Percentiles rank a stretch among this genome's conserved stretches.
These are phyloP conservation scores for Centruroides vittatus DNA, from an alignment of 1,140 invertebrate species.

Conservation along the genomic window DNA sequence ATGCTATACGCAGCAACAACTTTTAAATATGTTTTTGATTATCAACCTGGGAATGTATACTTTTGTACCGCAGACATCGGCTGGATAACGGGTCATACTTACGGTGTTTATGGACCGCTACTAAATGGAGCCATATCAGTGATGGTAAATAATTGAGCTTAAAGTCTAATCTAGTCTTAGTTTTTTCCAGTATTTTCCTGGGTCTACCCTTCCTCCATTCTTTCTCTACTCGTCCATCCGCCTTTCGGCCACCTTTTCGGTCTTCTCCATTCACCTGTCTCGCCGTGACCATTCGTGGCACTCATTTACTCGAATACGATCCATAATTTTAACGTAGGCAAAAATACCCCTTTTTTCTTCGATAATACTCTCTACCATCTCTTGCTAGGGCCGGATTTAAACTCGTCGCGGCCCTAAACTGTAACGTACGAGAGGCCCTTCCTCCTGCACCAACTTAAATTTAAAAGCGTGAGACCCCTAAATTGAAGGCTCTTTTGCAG, in stretches of 20 bases:
- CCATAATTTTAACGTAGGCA: not conserved
- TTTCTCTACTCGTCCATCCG: not conserved
- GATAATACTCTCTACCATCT: too few species aligned
- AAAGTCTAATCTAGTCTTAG: not conserved
- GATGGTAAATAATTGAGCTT: constrained; percentile 46
- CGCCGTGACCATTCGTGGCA: not conserved
- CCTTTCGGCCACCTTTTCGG: not conserved
- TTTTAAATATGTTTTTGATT: constrained; percentile 91
- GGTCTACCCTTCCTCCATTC: not conserved
- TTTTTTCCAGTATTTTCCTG: not conserved
- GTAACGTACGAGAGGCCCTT: too few species aligned
- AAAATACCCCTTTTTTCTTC: too few species aligned
- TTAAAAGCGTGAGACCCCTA: too few species aligned
- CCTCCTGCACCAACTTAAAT: too few species aligned
- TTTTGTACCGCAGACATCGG: constrained; percentile 97
- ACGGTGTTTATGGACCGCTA: constrained; percentile 86
- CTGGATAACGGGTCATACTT: constrained; percentile 97
- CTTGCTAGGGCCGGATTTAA: too few species aligned
- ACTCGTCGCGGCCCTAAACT: too few species aligned
- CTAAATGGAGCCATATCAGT: constrained; percentile 66
- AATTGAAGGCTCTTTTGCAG: too few species aligned
- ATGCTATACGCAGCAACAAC: constrained; percentile 77
- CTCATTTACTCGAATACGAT: not conserved
- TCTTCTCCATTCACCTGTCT: not conserved
- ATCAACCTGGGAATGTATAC: constrained; percentile 75